Conservation (phyloP, 2,888 invertebrate genomes). For the Crossocerus cetratus region DNA sequence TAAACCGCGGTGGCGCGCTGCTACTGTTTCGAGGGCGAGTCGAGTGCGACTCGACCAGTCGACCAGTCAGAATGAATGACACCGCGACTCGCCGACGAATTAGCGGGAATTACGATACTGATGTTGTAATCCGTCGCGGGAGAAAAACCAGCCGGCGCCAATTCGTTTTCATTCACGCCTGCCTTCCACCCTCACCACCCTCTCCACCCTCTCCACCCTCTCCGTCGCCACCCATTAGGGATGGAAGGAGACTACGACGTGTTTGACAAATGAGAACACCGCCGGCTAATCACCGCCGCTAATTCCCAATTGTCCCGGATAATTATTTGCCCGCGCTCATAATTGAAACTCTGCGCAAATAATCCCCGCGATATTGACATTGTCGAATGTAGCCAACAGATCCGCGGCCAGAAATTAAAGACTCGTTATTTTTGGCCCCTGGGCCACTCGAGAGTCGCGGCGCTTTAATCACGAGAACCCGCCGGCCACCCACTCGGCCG, state of each 20-base stretch:
- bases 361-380: no score
- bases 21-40: conserved; percentile 37
- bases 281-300: not conserved
- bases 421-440: not conserved
- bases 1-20: conserved; percentile 43
- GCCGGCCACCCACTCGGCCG: no score
- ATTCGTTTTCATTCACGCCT: conserved; percentile 40
- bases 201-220: no score
- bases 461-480: not conserved
- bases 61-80: conserved; percentile 42
- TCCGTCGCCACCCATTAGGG: not conserved
- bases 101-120: conserved; percentile 48
- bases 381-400: not conserved
- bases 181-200: not conserved
- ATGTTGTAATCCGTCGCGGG: conserved; percentile 20
- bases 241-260: not conserved
- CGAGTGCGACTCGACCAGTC: conserved; percentile 3
- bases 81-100: conserved; percentile 26
- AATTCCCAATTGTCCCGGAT: not conserved
- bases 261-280: not conserved
- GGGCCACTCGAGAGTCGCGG: not conserved
- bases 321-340: not conserved
- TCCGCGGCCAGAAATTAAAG: not conserved
- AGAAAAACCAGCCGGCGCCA: conserved; percentile 14
- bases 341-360: no score